phyloP scores from a whole-genome alignment of 92 coral and sea anemone genomes.

The Nematostella vectensis region DNA sequence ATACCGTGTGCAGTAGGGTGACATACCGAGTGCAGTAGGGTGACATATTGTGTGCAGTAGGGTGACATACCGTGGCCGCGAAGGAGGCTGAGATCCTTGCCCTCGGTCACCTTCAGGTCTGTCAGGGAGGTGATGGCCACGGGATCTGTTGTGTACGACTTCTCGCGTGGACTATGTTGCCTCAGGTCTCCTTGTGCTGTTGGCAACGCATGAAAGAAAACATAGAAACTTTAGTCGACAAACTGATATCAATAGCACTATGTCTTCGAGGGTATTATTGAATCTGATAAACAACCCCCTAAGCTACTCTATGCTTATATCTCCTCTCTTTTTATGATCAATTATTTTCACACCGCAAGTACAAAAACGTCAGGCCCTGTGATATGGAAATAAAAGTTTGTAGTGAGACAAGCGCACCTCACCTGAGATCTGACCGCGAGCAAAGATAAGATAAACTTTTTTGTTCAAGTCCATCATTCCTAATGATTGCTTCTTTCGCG shows the following conservation, averaged over 20 bases:
- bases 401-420: no score
- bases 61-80: conserved; percentile 41
- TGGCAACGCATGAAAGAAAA: not conserved
- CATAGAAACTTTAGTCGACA: not conserved
- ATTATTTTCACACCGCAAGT: no score
- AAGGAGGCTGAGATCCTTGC: conserved; percentile 17
- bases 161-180: conserved; percentile 26
- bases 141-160: conserved; percentile 18
- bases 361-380: no score
- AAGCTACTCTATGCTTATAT: no score
- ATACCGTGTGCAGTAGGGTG: no score
- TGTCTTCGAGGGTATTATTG: no score
- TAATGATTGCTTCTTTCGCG: conserved; percentile 24
- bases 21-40: no score
- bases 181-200: conserved; percentile 8
- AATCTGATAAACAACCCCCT: no score
- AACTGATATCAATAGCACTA: not conserved
- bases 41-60: no score
- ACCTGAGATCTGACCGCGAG: conserved; percentile 43
- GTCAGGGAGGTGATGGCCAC: conserved; percentile 23
- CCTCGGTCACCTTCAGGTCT: conserved; percentile 7
- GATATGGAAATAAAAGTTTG: no score
- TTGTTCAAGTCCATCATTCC: conserved; percentile 31
- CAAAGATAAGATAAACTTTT: conserved; percentile 42
- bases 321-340: no score